A percentile compares a stretch with the other conserved stretches of the same genome.
Evolutionary conservation across 2,797 vertebrate species (phyloP).

Genomic region (Microctenopoma stevenorrisi): DNA sequence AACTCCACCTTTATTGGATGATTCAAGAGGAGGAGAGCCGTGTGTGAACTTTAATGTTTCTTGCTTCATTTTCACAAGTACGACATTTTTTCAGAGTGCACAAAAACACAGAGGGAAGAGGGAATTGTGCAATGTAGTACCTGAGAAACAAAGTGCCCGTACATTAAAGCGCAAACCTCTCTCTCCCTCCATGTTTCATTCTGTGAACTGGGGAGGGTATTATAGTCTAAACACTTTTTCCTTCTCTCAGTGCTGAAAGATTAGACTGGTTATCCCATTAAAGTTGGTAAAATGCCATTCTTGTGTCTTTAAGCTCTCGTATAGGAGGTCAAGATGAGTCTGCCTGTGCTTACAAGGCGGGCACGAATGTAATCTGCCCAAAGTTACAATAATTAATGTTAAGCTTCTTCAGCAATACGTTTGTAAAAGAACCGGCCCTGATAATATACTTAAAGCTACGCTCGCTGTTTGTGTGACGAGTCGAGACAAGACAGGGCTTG

Average conservation of each 20-base stretch:
- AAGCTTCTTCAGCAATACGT: constrained; percentile 99
- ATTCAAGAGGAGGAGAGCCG: constrained; percentile 11
- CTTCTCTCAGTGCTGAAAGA: constrained; percentile 96
- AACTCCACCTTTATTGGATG: constrained; percentile 68
- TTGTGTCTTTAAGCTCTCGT: constrained; percentile 99
- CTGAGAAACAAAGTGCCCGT: constrained; percentile 82
- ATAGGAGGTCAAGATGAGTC: constrained; percentile 99
- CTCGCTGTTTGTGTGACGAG: constrained; percentile 95
- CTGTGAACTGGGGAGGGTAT: constrained; percentile 94
- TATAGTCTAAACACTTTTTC: constrained; percentile 95
- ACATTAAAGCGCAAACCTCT: constrained; percentile 79
- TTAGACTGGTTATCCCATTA: constrained; percentile 99
- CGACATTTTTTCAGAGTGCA: constrained; percentile 18
- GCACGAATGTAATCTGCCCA: constrained; percentile 99
- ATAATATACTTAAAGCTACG: constrained; percentile 98
- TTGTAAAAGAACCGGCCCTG: constrained; percentile 96
- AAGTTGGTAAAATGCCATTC: constrained; percentile 99
- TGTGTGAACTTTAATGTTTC: constrained; percentile 28
- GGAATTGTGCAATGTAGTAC: constrained; percentile 53
- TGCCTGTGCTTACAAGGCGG: constrained; percentile 97
- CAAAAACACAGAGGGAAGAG: constrained; percentile 61
- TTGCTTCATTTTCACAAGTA: constrained; percentile 23
- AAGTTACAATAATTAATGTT: constrained; percentile 99
- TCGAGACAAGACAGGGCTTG: constrained; percentile 77
- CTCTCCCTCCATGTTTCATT: constrained; percentile 57